Conservation (phyloP, 2,888 invertebrate species). For the Lypha dubia region DNA sequence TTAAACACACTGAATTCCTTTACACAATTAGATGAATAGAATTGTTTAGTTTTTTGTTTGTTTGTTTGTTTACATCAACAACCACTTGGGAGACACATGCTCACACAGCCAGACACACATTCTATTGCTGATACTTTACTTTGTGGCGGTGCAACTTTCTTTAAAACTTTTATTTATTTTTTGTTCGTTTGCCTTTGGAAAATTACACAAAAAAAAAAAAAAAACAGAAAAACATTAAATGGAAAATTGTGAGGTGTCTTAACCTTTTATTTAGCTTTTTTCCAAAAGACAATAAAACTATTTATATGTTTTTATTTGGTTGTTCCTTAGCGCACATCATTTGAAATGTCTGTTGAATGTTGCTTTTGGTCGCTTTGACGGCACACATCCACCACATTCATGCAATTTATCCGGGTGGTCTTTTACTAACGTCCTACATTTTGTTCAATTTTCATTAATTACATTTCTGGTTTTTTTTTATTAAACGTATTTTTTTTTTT, state of each 20-base stretch:
- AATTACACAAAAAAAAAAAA: not conserved
- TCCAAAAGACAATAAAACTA: constrained; percentile 46
- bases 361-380: constrained; percentile 60
- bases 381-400: constrained; percentile 53
- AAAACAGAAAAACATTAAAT: not conserved
- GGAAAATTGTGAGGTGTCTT: constrained; percentile 61
- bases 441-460: constrained; percentile 66
- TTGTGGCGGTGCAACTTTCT: constrained; percentile 60
- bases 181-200: not conserved
- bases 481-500: constrained; percentile 36
- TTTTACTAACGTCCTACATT: constrained; percentile 64
- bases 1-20: constrained; percentile 56
- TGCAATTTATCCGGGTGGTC: constrained; percentile 66
- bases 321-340: constrained; percentile 25
- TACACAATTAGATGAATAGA: constrained; percentile 61
- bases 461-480: constrained; percentile 53
- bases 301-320: constrained; percentile 31
- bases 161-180: constrained; percentile 38
- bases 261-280: constrained; percentile 56
- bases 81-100: constrained; percentile 57
- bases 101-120: constrained; percentile 35
- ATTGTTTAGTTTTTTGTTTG: constrained; percentile 35
- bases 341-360: constrained; percentile 51
- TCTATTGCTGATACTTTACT: constrained; percentile 22
- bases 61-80: constrained; percentile 4